Evolutionary conservation across 2,113 vertebrate genomes (phyloP).

Genomic region (Oncorhynchus keta): DNA sequence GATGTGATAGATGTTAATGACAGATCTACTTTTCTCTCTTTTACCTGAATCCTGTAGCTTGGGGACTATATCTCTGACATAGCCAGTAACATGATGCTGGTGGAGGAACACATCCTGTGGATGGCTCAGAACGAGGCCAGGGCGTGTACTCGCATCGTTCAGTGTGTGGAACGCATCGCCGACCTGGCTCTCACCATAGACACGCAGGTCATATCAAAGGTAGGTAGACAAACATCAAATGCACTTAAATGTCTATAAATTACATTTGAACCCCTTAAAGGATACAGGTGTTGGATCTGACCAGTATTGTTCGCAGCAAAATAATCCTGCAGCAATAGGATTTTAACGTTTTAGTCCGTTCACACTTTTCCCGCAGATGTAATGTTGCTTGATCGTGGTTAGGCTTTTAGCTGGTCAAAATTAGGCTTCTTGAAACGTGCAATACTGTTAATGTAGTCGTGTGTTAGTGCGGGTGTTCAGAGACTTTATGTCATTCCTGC

Average conservation of each 20-base stretch:
- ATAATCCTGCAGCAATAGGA: too few relatives aligned
- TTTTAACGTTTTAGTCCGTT: too few relatives aligned
- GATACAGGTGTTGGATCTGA: too few relatives aligned
- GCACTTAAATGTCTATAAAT: background rate
- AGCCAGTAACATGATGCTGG: conserved; percentile 88
- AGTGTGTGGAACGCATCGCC: conserved; percentile 83
- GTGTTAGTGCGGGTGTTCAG: too few relatives aligned
- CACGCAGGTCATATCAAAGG: conserved; percentile 82
- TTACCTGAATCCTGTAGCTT: conserved; percentile 65
- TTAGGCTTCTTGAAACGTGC: too few relatives aligned
- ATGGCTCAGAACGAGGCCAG: conserved; percentile 86
- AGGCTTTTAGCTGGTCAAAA: too few relatives aligned
- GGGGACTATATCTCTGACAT: conserved; percentile 82
- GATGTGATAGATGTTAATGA: conserved; percentile 51
- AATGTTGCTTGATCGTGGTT: too few relatives aligned
- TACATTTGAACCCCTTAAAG: too few relatives aligned
- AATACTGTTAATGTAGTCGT: too few relatives aligned
- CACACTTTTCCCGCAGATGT: too few relatives aligned
- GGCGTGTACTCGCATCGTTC: conserved; percentile 86
- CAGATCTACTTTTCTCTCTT: conserved; percentile 24
- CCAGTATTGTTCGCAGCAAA: too few relatives aligned
- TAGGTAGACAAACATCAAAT: conserved; percentile 43
- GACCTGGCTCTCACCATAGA: conserved; percentile 71
- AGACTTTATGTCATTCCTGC: too few relatives aligned
- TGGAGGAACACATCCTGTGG: conserved; percentile 87